Base-by-base conservation (phyloP, 2,888 invertebrate species). In the Beris chalybata region DNA sequence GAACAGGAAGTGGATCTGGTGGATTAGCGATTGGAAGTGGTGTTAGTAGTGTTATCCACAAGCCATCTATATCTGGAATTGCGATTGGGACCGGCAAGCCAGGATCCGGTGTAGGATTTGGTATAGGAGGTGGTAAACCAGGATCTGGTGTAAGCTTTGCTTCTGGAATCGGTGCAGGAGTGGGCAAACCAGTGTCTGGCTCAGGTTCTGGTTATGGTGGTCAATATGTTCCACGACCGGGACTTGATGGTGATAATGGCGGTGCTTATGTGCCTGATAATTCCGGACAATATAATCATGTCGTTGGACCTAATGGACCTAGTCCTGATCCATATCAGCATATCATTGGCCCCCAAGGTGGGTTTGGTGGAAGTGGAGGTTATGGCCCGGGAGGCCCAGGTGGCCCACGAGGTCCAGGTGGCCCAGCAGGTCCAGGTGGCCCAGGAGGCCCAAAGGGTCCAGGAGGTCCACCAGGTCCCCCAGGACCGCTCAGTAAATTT, bases 401-500 rank as follows among this genome's bases (percentile, higher is more conserved):
- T 22, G 59, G 64, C 6, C 70, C 71, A n/a, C 71, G 71, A 56
- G 56, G 64, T 2, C 71, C 72, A 11, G 69, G 72, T 48, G 71
- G 71, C 32, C 64, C 68, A 15, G 69, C 67, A 6, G 77, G 79
- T 15, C 78, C 76, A 43, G 70, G 73, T 30, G 74, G 75, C 48
- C 74, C 74, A n/a, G 74, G 74, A 7, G 65, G 65, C 22, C 45
- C 45, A 45, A 13, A 13, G 4, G 61, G 61, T 38, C 61, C 61
- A 50, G 15, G 63, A 15, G 70, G 69, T 32, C 71, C 56, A 38
- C 68, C 67, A n/a, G 71, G 72, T 45, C 82, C 82, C 38, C 72
- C 70, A 65, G 78, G 77, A 29, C 82, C 83, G 52, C 75, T 76
- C 29, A 73, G 74, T 12, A 22, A 22, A 22, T 22, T 22, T 3